Evolutionary conservation across 2,888 invertebrate species (phyloP), one percentile per base, ranked within the genome.

Genomic region (Caenorhabditis sinica): DNA sequence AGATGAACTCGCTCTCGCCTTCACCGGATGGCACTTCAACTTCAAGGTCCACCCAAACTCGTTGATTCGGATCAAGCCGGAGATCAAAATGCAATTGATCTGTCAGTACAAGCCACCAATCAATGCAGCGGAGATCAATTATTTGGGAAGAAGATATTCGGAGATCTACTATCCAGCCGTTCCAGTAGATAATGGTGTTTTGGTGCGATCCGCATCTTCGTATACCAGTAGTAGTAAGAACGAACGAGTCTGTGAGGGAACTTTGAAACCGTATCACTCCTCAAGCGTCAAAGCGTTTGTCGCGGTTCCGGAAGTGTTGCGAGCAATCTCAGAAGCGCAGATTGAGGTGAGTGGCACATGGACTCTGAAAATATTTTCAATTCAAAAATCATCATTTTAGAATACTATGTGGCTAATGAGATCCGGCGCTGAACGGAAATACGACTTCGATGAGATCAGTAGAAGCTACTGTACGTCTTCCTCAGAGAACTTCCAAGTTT

Each of bases 161-260:
- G 68, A 68, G 30, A 68, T 68, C n/a, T 68, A 68, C 25, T 68
- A 51, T 33, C 68, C 68, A 51, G 9, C 13, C 0, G 68, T 68
- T 0, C 20, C 68, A 3, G 68, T 68, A 5, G 5, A 51, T 11
- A 13, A 51, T 51, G 68, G 68, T 6, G 49, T 68, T 23, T 17
- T 68, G 9, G 51, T 68, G 4, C 25, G 68, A 33, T 51, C 68
- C 17, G 68, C 68, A 20, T 68, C 68, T 20, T 68, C 68, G 2
- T 68, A 68, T 25, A 68, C 68, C 3, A 33, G 51, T 9, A 33
- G 20, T 11, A 4, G 28, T 11, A 13, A n/a, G 5, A n/a, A 45
- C 3, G 0, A 23, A 20, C 30, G 51, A 20, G 33, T 68, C 20
- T 68, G 68, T 33, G 23, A 65, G 17, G 61, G 23, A 11, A 23